A percentile compares a stretch with the other conserved stretches of the same genome.
These are phyloP conservation scores for Sanderia malayensis DNA, from an alignment of 30 jellyfish, hydroid and myxozoan species.

Conservation along the genomic window DNA sequence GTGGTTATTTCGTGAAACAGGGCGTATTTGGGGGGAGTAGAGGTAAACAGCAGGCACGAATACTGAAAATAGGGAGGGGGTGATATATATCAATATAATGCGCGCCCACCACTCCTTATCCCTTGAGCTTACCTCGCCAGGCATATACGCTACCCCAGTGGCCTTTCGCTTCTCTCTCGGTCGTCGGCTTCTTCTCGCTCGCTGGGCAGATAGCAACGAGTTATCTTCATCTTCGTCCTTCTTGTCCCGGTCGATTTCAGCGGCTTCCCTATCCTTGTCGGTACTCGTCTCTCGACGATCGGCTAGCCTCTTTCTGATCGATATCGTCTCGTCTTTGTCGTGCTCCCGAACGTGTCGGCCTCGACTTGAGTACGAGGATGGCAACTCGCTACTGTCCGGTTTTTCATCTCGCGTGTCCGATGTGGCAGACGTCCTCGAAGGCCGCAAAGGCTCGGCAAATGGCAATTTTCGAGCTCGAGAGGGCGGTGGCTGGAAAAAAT, in stretches of 20 bases:
- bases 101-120: not conserved
- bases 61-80: not conserved
- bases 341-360: slow-evolving; percentile 45
- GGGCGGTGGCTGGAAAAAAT: slow-evolving; percentile 14
- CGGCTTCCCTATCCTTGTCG: slow-evolving; percentile 56
- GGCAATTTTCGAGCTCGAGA: slow-evolving; percentile 29
- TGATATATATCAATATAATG: not conserved
- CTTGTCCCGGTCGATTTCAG: slow-evolving; percentile 45
- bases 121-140: slow-evolving; percentile 75
- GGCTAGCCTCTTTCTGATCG: slow-evolving; percentile 48
- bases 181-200: slow-evolving; percentile 62
- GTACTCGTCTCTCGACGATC: slow-evolving; percentile 58
- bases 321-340: slow-evolving; percentile 46
- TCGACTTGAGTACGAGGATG: slow-evolving; percentile 19
- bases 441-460: slow-evolving; percentile 54
- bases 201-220: slow-evolving; percentile 64
- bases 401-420: slow-evolving; percentile 53
- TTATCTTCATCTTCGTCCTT: slow-evolving; percentile 54
- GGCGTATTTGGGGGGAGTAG: too few species aligned
- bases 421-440: slow-evolving; percentile 33
- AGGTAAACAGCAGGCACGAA: too few species aligned
- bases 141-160: slow-evolving; percentile 94
- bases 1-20: not conserved
- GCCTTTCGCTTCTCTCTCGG: slow-evolving; percentile 82
- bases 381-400: slow-evolving; percentile 45